Conservation (phyloP, 2,113 vertebrate genomes). For the Paralichthys olivaceus region DNA sequence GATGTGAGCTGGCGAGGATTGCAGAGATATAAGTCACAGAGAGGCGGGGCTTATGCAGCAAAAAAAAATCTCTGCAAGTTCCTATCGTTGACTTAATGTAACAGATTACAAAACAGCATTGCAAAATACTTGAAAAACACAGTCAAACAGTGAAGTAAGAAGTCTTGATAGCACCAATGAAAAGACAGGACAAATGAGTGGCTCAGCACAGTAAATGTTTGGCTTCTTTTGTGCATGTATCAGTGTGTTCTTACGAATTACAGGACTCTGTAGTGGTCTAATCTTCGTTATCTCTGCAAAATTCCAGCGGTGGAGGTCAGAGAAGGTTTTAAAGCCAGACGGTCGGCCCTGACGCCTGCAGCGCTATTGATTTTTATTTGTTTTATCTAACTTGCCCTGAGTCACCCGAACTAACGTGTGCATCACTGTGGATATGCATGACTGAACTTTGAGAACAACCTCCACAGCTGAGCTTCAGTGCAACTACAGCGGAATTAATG, state of each 20-base stretch:
- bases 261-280: conserved; percentile 19
- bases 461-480: conserved; percentile 2
- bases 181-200: conserved; percentile 1
- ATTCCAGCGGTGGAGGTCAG: conserved; percentile 40
- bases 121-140: conserved; percentile 47
- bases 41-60: conserved; percentile 63
- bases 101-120: conserved; percentile 28
- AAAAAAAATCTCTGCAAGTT: neutral
- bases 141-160: conserved; percentile 25
- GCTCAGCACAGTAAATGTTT: conserved; percentile 7
- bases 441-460: conserved; percentile 28
- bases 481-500: conserved; percentile 39
- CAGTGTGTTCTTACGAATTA: conserved; percentile 18
- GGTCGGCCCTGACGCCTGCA: conserved; percentile 7
- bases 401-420: neutral
- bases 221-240: conserved; percentile 34
- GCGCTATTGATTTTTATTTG: conserved; percentile 45
- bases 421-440: conserved; percentile 22
- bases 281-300: conserved; percentile 44
- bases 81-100: conserved; percentile 12
- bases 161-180: neutral
- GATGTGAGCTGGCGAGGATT: neutral
- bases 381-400: conserved; percentile 13
- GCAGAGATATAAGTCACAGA: conserved; percentile 24
- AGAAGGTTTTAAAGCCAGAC: conserved; percentile 19